Evolutionary conservation across 2,888 invertebrate genomes (phyloP).

Genomic region (Lingula anatina): DNA sequence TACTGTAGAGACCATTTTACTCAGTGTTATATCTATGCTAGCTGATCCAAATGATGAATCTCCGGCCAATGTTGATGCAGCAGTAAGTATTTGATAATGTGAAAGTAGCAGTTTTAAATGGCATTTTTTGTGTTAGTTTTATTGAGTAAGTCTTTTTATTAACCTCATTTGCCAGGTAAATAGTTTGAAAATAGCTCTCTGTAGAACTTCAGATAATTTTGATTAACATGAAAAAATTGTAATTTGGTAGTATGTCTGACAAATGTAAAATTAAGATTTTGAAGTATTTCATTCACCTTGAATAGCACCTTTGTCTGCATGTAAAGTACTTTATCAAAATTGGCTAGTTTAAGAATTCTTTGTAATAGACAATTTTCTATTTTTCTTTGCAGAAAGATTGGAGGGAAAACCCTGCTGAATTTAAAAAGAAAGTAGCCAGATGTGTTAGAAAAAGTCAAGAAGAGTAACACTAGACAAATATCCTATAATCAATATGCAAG

Average conservation of each 20-base stretch:
- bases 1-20: slow-evolving; percentile 96
- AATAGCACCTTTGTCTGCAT: too few relatives aligned
- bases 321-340: too few relatives aligned
- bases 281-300: too few relatives aligned
- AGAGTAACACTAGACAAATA: slow-evolving; percentile 11
- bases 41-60: slow-evolving; percentile 99
- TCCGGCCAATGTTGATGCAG: slow-evolving; percentile 98
- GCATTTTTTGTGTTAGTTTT: not conserved
- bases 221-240: too few relatives aligned
- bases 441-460: slow-evolving; percentile 99
- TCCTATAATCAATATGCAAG: too few relatives aligned
- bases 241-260: too few relatives aligned
- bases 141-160: too few relatives aligned
- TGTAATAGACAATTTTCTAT: slow-evolving; percentile 1
- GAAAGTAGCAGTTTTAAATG: not conserved
- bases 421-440: slow-evolving; percentile 94
- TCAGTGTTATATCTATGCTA: slow-evolving; percentile 98
- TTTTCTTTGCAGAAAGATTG: slow-evolving; percentile 83
- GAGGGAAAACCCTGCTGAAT: slow-evolving; percentile 94
- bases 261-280: too few relatives aligned
- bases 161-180: too few relatives aligned
- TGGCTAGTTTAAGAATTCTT: too few relatives aligned
- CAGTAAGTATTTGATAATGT: slow-evolving; percentile 63
- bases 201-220: too few relatives aligned
- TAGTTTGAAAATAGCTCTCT: too few relatives aligned